phyloP scores from a whole-genome alignment of 2,888 invertebrate species.

The Cepaea hortensis region DNA sequence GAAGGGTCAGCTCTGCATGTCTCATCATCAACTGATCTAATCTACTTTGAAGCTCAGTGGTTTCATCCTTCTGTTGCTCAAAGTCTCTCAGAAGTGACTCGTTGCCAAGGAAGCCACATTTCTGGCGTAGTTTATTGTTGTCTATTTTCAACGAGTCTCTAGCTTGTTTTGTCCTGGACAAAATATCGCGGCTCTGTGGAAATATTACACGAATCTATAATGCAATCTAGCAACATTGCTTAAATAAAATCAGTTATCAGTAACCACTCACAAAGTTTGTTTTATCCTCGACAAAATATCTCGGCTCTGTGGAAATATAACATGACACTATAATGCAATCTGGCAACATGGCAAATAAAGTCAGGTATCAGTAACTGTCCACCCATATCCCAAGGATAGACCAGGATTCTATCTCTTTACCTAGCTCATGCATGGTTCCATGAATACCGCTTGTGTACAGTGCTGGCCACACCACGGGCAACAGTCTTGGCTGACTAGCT shows the following conservation, averaged over 20 bases:
- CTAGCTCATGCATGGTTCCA: too few species aligned
- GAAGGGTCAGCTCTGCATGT: slow-evolving; percentile 75
- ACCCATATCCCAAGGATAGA: too few species aligned
- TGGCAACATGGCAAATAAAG: neutral
- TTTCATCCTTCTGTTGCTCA: slow-evolving; percentile 76
- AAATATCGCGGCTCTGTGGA: slow-evolving; percentile 74
- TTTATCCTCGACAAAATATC: slow-evolving; percentile 75
- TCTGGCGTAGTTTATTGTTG: slow-evolving; percentile 76
- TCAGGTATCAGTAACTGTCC: neutral
- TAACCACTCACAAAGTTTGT: slow-evolving; percentile 64
- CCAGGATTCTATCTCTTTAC: too few species aligned
- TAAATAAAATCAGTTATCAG: neutral
- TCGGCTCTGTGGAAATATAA: slow-evolving; percentile 71
- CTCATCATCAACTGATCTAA: slow-evolving; percentile 72
- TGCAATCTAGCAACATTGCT: too few species aligned
- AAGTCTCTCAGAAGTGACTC: slow-evolving; percentile 78
- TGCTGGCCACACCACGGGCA: too few species aligned
- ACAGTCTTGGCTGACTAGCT: too few species aligned
- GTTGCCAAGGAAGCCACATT: slow-evolving; percentile 79
- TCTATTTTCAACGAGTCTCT: slow-evolving; percentile 77
- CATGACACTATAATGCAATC: too few species aligned
- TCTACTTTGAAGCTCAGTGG: slow-evolving; percentile 67
- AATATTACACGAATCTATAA: too few species aligned
- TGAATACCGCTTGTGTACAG: too few species aligned
- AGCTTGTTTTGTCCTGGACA: slow-evolving; percentile 76